Evolutionary conservation across 2,888 invertebrate genomes (phyloP).

Genomic region (Philonicus albiceps): DNA sequence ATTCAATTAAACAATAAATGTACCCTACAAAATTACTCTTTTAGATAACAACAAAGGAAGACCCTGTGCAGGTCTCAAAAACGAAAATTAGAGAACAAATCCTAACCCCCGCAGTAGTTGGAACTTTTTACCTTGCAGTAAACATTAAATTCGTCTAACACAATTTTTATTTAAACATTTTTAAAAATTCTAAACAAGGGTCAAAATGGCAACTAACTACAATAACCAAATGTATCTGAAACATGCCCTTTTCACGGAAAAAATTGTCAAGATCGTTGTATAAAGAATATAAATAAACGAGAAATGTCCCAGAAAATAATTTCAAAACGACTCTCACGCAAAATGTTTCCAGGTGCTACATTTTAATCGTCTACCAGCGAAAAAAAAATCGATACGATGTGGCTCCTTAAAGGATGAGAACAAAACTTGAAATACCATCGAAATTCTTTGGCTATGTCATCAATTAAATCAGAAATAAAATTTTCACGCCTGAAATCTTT

Average conservation of each 20-base stretch:
- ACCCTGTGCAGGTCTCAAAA: no score
- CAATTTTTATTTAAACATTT: no score
- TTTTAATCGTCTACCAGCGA: constrained; percentile 17
- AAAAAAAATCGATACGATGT: neutral
- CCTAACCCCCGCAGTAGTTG: no score
- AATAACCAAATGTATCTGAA: neutral
- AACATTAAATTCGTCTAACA: no score
- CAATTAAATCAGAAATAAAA: constrained; percentile 59
- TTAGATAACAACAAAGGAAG: no score
- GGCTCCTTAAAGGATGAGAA: constrained; percentile 8
- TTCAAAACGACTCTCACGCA: neutral
- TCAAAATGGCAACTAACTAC: neutral
- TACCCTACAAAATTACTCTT: no score
- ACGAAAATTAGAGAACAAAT: no score
- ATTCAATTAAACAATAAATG: no score
- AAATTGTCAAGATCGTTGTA: neutral
- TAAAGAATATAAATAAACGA: neutral
- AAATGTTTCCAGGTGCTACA: constrained; percentile 29
- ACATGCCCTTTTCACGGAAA: neutral
- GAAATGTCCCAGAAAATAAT: neutral
- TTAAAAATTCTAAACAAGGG: neutral
- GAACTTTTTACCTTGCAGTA: no score
- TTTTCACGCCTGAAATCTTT: constrained; percentile 63
- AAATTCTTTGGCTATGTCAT: constrained; percentile 62
- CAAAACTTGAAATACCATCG: constrained; percentile 56